phyloP scores from a whole-genome alignment of 2,888 invertebrate species.

The Melolontha melolontha region DNA sequence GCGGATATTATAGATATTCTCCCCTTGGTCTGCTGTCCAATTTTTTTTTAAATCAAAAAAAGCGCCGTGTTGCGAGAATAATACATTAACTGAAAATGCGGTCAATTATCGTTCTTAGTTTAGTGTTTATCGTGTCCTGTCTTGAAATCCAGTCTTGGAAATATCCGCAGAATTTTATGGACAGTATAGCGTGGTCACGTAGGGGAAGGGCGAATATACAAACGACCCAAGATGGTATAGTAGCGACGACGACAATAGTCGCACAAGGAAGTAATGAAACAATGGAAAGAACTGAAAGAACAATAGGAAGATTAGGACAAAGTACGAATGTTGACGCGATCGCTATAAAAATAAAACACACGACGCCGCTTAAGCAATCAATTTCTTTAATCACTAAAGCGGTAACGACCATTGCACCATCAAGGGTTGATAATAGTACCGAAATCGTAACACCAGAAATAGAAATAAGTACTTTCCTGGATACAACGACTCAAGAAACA shows the following conservation, averaged over 20 bases:
- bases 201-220: conserved; percentile 56
- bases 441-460: conserved; percentile 52
- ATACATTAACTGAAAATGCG: conserved; percentile 51
- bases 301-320: conserved; percentile 15
- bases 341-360: conserved; percentile 57
- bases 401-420: conserved; percentile 64
- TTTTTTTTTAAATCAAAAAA: neutral
- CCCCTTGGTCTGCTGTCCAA: conserved; percentile 4
- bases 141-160: conserved; percentile 60
- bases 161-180: conserved; percentile 57
- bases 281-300: conserved; percentile 25
- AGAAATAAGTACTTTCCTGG: conserved; percentile 65
- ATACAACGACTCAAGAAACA: conserved; percentile 70
- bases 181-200: conserved; percentile 57
- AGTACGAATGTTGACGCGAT: conserved; percentile 50
- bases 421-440: conserved; percentile 47
- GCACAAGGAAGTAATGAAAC: conserved; percentile 21
- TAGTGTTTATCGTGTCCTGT: conserved; percentile 56
- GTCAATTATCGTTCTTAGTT: conserved; percentile 51
- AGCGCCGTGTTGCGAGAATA: conserved; percentile 17
- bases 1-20: conserved; percentile 31
- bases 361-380: conserved; percentile 66
- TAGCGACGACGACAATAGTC: neutral
- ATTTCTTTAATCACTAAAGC: conserved; percentile 67
- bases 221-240: neutral